These are phyloP conservation scores for Drosophila pruinosa DNA, from an alignment of 1,140 invertebrate species.

Conservation along the genomic window DNA sequence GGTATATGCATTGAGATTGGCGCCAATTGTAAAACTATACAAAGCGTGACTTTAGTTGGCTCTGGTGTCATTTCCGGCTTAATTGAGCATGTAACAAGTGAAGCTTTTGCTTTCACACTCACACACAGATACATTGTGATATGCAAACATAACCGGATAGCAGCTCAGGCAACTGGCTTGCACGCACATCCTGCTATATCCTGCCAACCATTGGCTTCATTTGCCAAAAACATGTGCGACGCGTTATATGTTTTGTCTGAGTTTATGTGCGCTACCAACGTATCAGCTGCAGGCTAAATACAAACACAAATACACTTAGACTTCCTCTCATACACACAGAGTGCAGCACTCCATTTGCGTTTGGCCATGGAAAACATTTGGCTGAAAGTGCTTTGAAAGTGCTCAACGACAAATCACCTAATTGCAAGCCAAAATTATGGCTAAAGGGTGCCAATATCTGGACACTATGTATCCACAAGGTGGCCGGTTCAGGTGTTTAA, in stretches of 20 bases:
- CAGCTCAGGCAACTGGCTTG: constrained; percentile 16
- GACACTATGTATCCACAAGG: background rate
- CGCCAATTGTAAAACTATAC: constrained; percentile 56
- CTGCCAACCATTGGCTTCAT: constrained; percentile 29
- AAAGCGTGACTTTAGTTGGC: constrained; percentile 76
- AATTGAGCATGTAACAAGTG: constrained; percentile 76
- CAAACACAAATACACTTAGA: constrained; percentile 23
- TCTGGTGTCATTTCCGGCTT: constrained; percentile 72
- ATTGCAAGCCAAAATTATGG: constrained; percentile 39
- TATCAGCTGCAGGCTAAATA: constrained; percentile 40
- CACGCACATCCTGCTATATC: constrained; percentile 23
- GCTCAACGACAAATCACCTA: constrained; percentile 36
- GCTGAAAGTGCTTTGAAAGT: constrained; percentile 27
- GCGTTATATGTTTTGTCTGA: constrained; percentile 49
- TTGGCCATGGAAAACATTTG: constrained; percentile 48
- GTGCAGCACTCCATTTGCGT: constrained; percentile 26
- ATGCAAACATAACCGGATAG: constrained; percentile 56
- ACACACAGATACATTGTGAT: constrained; percentile 30
- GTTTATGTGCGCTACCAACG: constrained; percentile 59
- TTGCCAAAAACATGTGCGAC: constrained; percentile 44
- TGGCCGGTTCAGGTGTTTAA: background rate
- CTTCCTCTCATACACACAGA: background rate
- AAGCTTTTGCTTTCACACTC: constrained; percentile 55
- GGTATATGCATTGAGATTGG: constrained; percentile 32
- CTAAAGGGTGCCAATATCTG: constrained; percentile 1